phyloP scores from a whole-genome alignment of 2,113 vertebrate species.

The Pavo muticus region DNA sequence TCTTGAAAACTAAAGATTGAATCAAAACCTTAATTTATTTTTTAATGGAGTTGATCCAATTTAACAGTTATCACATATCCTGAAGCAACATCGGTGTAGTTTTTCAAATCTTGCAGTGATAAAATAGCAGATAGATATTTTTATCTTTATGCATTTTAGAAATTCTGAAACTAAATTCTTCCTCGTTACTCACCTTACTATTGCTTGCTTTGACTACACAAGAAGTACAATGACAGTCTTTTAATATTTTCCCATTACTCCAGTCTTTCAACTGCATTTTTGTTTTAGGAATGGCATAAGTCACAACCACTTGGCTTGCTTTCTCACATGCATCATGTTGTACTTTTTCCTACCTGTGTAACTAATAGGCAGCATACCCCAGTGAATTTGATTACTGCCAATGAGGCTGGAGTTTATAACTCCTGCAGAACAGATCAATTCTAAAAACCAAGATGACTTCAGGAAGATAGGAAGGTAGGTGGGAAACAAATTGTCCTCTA shows the following conservation, averaged over 20 bases:
- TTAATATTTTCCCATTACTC: not conserved
- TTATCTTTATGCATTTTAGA: not conserved
- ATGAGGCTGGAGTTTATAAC: not conserved
- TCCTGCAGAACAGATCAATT: not conserved
- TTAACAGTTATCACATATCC: not conserved
- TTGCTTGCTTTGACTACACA: not conserved
- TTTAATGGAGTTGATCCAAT: not conserved
- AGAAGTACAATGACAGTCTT: not conserved
- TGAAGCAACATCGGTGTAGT: not conserved
- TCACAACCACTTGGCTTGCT: not conserved
- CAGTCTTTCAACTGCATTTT: not conserved
- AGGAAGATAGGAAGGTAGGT: not conserved
- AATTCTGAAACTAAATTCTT: not conserved
- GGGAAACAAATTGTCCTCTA: not conserved
- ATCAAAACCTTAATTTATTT: not conserved
- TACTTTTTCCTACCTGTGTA: not conserved
- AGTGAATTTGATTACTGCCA: not conserved
- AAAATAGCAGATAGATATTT: not conserved
- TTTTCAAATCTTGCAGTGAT: not conserved
- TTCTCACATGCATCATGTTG: not conserved
- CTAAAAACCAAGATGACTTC: not conserved
- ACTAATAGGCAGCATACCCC: not conserved
- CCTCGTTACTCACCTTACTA: not conserved
- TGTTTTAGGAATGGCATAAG: not conserved
- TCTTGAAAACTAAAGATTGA: not conserved